phyloP scores from a whole-genome alignment of 2,888 invertebrate genomes.

The Archaeoteleia sp. region DNA sequence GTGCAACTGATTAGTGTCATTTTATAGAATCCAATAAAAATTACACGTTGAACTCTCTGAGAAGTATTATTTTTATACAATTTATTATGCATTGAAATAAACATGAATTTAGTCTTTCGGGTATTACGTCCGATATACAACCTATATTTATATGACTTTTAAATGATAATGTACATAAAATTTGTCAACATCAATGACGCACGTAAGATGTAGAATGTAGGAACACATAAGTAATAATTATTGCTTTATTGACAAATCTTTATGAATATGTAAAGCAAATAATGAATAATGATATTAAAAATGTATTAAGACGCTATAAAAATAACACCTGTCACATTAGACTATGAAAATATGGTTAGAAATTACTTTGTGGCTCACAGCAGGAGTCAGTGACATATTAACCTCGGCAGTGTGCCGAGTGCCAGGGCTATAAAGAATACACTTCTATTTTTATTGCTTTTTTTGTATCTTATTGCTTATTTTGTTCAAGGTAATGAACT shows the following conservation, averaged over 20 bases:
- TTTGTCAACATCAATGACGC: no score
- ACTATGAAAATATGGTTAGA: slow-evolving; percentile 14
- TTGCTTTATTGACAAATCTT: no score
- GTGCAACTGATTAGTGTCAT: slow-evolving; percentile 32
- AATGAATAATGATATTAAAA: no score
- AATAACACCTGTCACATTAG: slow-evolving; percentile 4
- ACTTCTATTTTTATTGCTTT: slow-evolving; percentile 20
- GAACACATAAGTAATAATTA: no score
- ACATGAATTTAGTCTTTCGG: no score
- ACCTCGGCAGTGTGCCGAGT: slow-evolving; percentile 19
- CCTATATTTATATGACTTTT: no score
- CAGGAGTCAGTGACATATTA: slow-evolving; percentile 23
- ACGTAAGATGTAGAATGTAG: no score
- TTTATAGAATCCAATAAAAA: slow-evolving; percentile 11
- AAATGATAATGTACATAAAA: no score
- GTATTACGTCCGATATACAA: no score
- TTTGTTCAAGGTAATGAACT: slow-evolving; percentile 14
- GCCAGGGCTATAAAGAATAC: slow-evolving; percentile 20
- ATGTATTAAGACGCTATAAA: background rate
- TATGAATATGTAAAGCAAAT: no score
- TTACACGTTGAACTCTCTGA: slow-evolving; percentile 20
- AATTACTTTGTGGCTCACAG: slow-evolving; percentile 10
- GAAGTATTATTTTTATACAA: no score
- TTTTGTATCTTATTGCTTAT: slow-evolving; percentile 13
- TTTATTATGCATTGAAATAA: no score